Evolutionary conservation across 92 coral and sea anemone genomes (phyloP), one percentile per base, ranked within the genome.

Genomic region (Muricea muricata): DNA sequence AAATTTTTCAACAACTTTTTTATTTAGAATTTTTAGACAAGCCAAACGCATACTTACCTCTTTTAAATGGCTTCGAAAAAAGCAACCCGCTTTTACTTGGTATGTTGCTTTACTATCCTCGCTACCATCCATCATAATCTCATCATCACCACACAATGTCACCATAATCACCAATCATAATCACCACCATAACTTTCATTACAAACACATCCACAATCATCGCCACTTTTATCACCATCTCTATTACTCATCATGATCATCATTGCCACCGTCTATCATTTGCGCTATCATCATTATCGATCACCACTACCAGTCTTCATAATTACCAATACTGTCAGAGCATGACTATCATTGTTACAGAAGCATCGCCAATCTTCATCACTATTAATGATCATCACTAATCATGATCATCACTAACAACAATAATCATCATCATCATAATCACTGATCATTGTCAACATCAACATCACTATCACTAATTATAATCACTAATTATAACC

Each of bases 11-110:
- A n/a, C n/a, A n/a, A 42, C 33, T 30, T 68, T 10, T 4, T 28
- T 41, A 40, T 71, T 4, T 21, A 71, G 78, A 71, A 31, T 24
- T 18, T 8, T 15, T 32, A 17, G 65, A 75, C 5, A 35, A 50
- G 12, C 61, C 80, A 17, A 10, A 33, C 21, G 32, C 32, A 31
- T 75, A 75, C 52, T 24, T 58, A 52, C 66, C 80, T 17, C 80
- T 75, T 47, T 56, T 75, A 2, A 75, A 75, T n/a, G 63, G 65
- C 42, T 58, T 75, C 5, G 80, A 75, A 31, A 30, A 50, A 23
- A 52, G 41, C 23, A 75, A 75, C 23, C 80, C 65, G 11, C 65
- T 6, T 47, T 21, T 75, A 9, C 45, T 75, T 40, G 80, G 80
- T 75, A 50, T 2, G 80, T 23, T 4, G 2, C 0, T 7, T n/a